Evolutionary conservation across 2,888 invertebrate genomes (phyloP), one percentile per base, ranked within the genome.

Genomic region (Lypha dubia): DNA sequence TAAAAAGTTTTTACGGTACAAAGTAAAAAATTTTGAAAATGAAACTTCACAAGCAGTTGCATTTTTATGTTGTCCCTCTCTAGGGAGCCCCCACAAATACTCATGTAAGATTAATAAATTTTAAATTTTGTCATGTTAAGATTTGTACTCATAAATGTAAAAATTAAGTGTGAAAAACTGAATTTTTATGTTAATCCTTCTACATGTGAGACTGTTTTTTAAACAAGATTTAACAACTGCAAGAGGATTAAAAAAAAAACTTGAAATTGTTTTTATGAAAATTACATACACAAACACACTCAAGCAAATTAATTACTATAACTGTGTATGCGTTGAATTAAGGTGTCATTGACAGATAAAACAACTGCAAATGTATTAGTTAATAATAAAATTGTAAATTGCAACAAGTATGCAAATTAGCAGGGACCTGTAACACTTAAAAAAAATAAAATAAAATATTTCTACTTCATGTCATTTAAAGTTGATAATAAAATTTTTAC

Each of bases 301-400:
- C 53, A 8, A 7, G 9, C 15, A 41, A 13, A 17, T 28, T 13
- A 63, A 63, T 24, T n/a, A 63, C 15, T 24, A n/a, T 24, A 24
- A 24, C 44, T 17, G 9, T 17, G 13, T 13, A 17, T 56, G 20
- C 6, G 28, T 71, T 56, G 17, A 17, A 11, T 20, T 17, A 63
- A 53, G 22, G 65, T 65, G 75, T 75, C 60, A 60, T 77, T 77
- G 60, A 51, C 68, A 68, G 60, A 41, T 68, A 77, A 60, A 20
- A 38, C 28, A 74, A 62, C 13, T 49, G 62, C 41, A 63, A 63
- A 24, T 41, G 17, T 38, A 9, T 56, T 15, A 28, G 28, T 28
- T 2, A 28, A 28, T 38, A 22, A 73, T 24, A 9, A 22, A 60
- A 35, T 46, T 63, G 63, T 38, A 28, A 38, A 38, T 11, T 41